These are phyloP conservation scores for Enteromius radiatus DNA, from an alignment of 2,797 vertebrate genomes.

Conservation along the genomic window DNA sequence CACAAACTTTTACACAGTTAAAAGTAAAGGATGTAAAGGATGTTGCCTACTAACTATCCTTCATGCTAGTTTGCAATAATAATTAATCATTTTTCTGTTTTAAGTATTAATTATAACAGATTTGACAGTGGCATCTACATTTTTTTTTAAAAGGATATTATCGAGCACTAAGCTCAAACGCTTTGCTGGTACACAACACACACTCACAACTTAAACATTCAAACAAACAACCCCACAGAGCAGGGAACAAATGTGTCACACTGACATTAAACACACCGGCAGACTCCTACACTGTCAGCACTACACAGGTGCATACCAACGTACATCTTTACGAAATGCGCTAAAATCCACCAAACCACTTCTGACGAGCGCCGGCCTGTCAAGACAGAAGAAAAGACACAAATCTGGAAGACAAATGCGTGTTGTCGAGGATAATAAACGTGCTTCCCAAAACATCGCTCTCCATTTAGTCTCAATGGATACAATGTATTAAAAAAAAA, in stretches of 20 bases:
- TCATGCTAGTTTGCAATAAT: neutral
- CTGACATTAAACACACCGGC: slow-evolving; percentile 2
- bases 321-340: neutral
- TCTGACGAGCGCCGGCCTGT: neutral
- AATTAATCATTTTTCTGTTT: neutral
- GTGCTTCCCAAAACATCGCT: neutral
- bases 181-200: slow-evolving; percentile 14
- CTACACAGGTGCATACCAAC: slow-evolving; percentile 20
- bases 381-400: slow-evolving; percentile 17
- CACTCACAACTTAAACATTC: slow-evolving; percentile 4
- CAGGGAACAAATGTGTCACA: slow-evolving; percentile 2
- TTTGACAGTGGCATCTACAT: neutral
- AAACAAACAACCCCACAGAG: neutral
- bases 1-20: neutral
- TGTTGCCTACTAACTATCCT: neutral
- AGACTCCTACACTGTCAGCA: slow-evolving; percentile 21
- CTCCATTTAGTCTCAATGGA: slow-evolving; percentile 1
- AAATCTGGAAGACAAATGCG: slow-evolving; percentile 7
- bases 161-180: neutral
- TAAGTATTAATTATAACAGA: neutral
- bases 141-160: neutral
- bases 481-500: slow-evolving; percentile 16
- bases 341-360: neutral
- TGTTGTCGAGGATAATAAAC: slow-evolving; percentile 17
- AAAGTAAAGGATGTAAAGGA: too few species aligned